These are phyloP conservation scores for Xiphophorus maculatus DNA, from an alignment of 2,113 vertebrate genomes.

Conservation along the genomic window DNA sequence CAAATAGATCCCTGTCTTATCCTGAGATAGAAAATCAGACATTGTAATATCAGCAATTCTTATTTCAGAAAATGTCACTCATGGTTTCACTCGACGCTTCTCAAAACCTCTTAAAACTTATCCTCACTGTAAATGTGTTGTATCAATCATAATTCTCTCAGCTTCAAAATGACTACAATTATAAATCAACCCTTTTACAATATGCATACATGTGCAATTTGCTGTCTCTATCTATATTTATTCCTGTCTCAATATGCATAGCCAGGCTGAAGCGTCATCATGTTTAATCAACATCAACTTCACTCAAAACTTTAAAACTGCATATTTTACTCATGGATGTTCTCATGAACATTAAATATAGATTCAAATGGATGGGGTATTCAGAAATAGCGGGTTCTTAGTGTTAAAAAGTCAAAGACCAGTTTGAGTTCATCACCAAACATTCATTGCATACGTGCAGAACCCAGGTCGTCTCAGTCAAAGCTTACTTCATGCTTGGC, in stretches of 20 bases:
- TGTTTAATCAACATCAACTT: neutral
- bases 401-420: slow-evolving; percentile 2
- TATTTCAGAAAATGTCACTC: neutral
- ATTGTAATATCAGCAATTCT: neutral
- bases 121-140: too few species aligned
- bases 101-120: too few species aligned
- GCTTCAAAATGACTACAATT: neutral
- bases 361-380: neutral
- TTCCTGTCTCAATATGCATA: neutral
- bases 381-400: neutral
- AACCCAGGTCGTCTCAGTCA: slow-evolving; percentile 24
- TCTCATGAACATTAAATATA: neutral
- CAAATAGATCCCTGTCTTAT: too few species aligned
- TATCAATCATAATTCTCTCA: neutral
- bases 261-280: neutral
- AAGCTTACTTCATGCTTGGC: slow-evolving; percentile 65
- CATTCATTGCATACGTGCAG: slow-evolving; percentile 42
- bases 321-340: neutral
- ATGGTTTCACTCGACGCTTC: neutral
- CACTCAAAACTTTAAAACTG: neutral
- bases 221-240: too few species aligned
- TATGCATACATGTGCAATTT: too few species aligned
- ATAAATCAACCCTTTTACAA: neutral
- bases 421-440: slow-evolving; percentile 15
- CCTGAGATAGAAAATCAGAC: neutral